Evolutionary conservation across 2,113 vertebrate genomes (phyloP).

Genomic region (Brienomyrus longianalis): DNA sequence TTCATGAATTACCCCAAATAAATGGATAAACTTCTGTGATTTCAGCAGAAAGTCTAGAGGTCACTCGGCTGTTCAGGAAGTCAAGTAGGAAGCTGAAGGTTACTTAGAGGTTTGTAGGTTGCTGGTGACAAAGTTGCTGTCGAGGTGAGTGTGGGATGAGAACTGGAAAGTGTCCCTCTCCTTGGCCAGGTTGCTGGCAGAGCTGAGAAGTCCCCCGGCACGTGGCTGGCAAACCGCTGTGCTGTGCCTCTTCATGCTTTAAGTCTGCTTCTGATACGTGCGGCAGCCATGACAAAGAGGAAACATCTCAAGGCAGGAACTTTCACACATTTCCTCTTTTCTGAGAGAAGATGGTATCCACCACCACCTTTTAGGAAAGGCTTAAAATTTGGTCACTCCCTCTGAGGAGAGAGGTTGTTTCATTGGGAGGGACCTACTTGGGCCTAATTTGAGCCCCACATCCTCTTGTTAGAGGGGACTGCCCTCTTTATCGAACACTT

Average conservation of each 20-base stretch:
- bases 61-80: neutral
- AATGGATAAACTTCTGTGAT: neutral
- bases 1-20: slow-evolving; percentile 33
- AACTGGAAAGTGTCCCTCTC: neutral
- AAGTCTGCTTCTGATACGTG: neutral
- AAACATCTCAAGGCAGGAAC: neutral
- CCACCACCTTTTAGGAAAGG: neutral
- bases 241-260: neutral
- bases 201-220: neutral
- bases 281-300: neutral
- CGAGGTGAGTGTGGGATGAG: neutral
- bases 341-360: neutral
- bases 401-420: neutral
- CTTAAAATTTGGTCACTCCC: neutral
- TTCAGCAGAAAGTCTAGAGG: neutral
- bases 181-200: neutral
- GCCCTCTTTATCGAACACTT: neutral
- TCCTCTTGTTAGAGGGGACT: neutral
- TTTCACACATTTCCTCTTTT: neutral
- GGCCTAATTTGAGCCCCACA: neutral
- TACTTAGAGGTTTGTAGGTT: neutral
- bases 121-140: neutral
- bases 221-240: neutral
- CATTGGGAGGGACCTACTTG: neutral
- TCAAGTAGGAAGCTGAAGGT: neutral